Percentiles rank a stretch among this genome's conserved stretches.
These are phyloP conservation scores for Forficula auricularia DNA, from an alignment of 1,140 invertebrate genomes.

Conservation along the genomic window DNA sequence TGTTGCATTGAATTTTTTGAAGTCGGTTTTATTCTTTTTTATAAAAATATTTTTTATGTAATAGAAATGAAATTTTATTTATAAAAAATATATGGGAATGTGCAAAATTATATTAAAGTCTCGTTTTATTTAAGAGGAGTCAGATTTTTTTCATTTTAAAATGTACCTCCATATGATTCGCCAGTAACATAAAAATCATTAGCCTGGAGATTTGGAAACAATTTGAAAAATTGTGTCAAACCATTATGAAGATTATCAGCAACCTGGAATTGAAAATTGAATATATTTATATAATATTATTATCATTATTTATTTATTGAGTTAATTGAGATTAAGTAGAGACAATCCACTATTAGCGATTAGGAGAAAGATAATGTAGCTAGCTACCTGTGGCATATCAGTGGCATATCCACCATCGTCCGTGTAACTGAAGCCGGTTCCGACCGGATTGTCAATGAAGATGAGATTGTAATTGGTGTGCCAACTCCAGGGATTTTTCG, in stretches of 20 bases:
- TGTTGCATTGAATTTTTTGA: too few relatives aligned
- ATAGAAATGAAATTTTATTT: too few relatives aligned
- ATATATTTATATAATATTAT: not conserved
- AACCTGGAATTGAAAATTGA: slow-evolving; percentile 4
- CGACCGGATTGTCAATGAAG: slow-evolving; percentile 33
- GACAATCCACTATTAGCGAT: too few relatives aligned
- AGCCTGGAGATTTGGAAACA: slow-evolving; percentile 13
- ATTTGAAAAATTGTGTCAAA: slow-evolving; percentile 15
- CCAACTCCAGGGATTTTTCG: slow-evolving; percentile 22
- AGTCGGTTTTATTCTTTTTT: too few relatives aligned
- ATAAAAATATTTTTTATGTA: not conserved
- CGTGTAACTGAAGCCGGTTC: slow-evolving; percentile 12
- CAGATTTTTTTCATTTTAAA: not conserved
- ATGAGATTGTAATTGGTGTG: slow-evolving; percentile 27
- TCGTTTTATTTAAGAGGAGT: too few relatives aligned
- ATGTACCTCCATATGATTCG: slow-evolving; percentile 31
- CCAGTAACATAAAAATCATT: slow-evolving; percentile 27
- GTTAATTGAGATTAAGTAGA: too few relatives aligned
- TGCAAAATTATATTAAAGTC: too few relatives aligned
- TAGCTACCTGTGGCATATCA: not conserved
- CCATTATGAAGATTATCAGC: slow-evolving; percentile 8
- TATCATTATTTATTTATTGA: too few relatives aligned
- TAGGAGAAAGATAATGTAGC: too few relatives aligned
- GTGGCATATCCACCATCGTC: slow-evolving; percentile 10
- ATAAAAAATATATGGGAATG: too few relatives aligned